These are phyloP conservation scores for Drosophila obscura DNA, from an alignment of 1,140 invertebrate genomes.

Conservation along the genomic window DNA sequence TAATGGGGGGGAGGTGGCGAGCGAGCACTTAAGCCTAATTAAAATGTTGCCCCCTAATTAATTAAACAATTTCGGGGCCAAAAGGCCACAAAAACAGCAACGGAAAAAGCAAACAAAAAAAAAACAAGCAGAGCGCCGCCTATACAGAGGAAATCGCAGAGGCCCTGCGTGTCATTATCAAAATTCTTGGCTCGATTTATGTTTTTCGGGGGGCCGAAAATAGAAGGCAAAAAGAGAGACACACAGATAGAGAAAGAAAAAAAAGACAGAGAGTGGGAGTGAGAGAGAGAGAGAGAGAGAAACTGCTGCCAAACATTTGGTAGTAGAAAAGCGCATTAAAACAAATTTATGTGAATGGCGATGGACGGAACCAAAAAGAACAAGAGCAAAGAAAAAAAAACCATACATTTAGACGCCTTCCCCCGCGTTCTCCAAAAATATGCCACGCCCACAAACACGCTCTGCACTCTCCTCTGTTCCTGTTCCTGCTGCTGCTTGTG, in stretches of 20 bases:
- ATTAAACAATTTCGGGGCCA: slow-evolving; percentile 64
- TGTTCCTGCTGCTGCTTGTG: neutral
- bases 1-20: too few species aligned
- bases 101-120: slow-evolving; percentile 14
- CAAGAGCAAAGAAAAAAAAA: slow-evolving; percentile 19
- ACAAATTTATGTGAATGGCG: slow-evolving; percentile 68
- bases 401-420: slow-evolving; percentile 54
- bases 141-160: slow-evolving; percentile 29
- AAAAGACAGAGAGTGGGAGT: neutral
- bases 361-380: slow-evolving; percentile 22
- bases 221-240: slow-evolving; percentile 26
- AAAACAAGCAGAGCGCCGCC: slow-evolving; percentile 23
- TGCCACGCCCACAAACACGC: slow-evolving; percentile 39
- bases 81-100: slow-evolving; percentile 28
- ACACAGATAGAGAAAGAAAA: too few species aligned
- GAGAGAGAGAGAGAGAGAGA: neutral
- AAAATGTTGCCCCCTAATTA: slow-evolving; percentile 75
- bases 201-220: slow-evolving; percentile 41
- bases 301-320: slow-evolving; percentile 31
- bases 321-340: slow-evolving; percentile 68
- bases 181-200: slow-evolving; percentile 69
- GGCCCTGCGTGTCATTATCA: slow-evolving; percentile 67
- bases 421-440: slow-evolving; percentile 36
- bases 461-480: slow-evolving; percentile 7
- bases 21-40: slow-evolving; percentile 72